Conservation (phyloP, 2,888 invertebrate species). For the Geotrupes spiniger region DNA sequence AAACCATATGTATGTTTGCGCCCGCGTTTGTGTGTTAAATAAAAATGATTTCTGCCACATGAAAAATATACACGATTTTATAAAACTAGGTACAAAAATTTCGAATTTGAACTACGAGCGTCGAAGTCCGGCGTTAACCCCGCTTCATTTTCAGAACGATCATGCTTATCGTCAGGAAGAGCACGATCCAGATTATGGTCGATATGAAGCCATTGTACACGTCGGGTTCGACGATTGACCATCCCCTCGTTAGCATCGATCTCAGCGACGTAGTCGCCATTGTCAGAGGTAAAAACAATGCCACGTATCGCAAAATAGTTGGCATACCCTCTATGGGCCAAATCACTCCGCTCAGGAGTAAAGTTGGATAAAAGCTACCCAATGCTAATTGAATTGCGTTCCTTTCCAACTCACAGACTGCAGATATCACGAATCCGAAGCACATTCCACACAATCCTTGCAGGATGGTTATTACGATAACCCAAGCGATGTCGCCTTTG, state of each 20-base stretch:
- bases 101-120: too few relatives aligned
- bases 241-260: conserved; percentile 83
- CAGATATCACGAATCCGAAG: conserved; percentile 92
- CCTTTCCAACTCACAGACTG: conserved; percentile 85
- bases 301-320: conserved; percentile 70
- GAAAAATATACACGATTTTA: too few relatives aligned
- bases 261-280: conserved; percentile 89
- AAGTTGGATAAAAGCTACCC: conserved; percentile 92
- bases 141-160: conserved; percentile 78
- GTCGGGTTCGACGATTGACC: conserved; percentile 75
- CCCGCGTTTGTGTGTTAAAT: too few relatives aligned
- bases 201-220: conserved; percentile 88
- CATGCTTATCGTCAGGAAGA: conserved; percentile 77
- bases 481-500: conserved; percentile 81
- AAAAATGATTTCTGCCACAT: too few relatives aligned
- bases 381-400: conserved; percentile 91
- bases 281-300: conserved; percentile 81
- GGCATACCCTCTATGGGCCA: conserved; percentile 98
- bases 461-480: conserved; percentile 79
- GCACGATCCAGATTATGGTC: conserved; percentile 79
- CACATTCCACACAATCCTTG: conserved; percentile 96
- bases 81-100: too few relatives aligned
- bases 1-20: too few relatives aligned
- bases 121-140: conserved; percentile 54
- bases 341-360: conserved; percentile 89